Evolutionary conservation across 2,113 vertebrate genomes (phyloP).

Genomic region (Amblyopsis rosae): DNA sequence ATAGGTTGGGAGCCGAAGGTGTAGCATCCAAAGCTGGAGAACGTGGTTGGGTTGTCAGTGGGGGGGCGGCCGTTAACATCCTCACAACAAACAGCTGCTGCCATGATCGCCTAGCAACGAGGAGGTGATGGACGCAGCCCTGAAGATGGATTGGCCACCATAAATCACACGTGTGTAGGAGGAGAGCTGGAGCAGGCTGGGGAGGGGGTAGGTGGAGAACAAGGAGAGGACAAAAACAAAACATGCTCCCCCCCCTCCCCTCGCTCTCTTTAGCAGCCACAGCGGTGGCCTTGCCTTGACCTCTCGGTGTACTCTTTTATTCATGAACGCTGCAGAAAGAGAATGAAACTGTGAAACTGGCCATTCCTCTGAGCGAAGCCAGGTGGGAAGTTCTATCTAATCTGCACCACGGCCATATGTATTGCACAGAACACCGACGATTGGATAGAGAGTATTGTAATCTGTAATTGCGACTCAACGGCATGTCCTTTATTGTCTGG

Average conservation of each 20-base stretch:
- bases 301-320: slow-evolving; percentile 71
- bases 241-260: slow-evolving; percentile 31
- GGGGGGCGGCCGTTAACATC: slow-evolving; percentile 42
- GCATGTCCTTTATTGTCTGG: slow-evolving; percentile 12
- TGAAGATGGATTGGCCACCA: slow-evolving; percentile 97
- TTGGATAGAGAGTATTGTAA: slow-evolving; percentile 32
- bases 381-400: slow-evolving; percentile 43
- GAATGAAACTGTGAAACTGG: slow-evolving; percentile 8
- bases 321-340: slow-evolving; percentile 72
- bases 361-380: slow-evolving; percentile 40
- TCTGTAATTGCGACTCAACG: slow-evolving; percentile 36
- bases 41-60: slow-evolving; percentile 12
- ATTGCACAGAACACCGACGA: not conserved
- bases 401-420: slow-evolving; percentile 31
- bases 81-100: slow-evolving; percentile 92
- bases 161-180: slow-evolving; percentile 92
- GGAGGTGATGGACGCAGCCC: slow-evolving; percentile 95
- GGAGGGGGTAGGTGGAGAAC: slow-evolving; percentile 45
- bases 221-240: slow-evolving; percentile 84
- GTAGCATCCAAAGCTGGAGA: not conserved
- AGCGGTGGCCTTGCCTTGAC: slow-evolving; percentile 55
- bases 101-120: slow-evolving; percentile 98
- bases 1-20: slow-evolving; percentile 14
- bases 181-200: slow-evolving; percentile 47
- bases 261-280: slow-evolving; percentile 12